Conservation (phyloP, 2,797 vertebrate species). For the Diceros bicornis region DNA sequence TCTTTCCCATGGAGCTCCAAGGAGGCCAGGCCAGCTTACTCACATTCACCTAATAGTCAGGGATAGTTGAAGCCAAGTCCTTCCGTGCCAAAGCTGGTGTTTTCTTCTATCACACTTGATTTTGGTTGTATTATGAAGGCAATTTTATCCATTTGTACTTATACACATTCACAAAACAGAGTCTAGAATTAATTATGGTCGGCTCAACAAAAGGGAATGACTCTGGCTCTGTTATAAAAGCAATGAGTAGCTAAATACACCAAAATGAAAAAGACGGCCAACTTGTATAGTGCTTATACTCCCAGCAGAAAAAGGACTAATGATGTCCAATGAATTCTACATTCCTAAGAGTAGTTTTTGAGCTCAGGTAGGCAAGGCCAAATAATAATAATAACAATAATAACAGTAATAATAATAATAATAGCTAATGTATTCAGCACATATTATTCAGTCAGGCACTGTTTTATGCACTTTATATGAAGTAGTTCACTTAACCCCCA, state of each 20-base stretch:
- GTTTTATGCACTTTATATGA: not conserved
- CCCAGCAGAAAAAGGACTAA: not conserved
- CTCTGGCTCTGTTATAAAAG: not conserved
- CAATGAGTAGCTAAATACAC: not conserved
- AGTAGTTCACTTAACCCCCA: not conserved
- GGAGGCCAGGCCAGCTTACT: not conserved
- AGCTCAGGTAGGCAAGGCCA: not conserved
- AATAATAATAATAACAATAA: not conserved
- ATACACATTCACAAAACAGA: not conserved
- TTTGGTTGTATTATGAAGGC: not conserved
- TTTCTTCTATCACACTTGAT: not conserved
- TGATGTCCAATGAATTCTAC: not conserved
- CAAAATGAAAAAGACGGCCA: not conserved
- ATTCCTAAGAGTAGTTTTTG: not conserved
- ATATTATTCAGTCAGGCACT: not conserved
- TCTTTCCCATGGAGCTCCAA: not conserved
- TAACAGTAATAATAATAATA: not conserved
- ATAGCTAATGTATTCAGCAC: not conserved
- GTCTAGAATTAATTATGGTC: not conserved
- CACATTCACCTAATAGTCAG: not conserved
- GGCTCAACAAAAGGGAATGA: not conserved
- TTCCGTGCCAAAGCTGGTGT: not conserved
- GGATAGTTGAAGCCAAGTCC: not conserved
- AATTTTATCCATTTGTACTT: not conserved
- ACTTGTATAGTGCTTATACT: not conserved